Percentiles rank a stretch among this genome's conserved stretches.
Conservation (phyloP, 2,113 vertebrate genomes). For the Potamarius usumacintae region DNA sequence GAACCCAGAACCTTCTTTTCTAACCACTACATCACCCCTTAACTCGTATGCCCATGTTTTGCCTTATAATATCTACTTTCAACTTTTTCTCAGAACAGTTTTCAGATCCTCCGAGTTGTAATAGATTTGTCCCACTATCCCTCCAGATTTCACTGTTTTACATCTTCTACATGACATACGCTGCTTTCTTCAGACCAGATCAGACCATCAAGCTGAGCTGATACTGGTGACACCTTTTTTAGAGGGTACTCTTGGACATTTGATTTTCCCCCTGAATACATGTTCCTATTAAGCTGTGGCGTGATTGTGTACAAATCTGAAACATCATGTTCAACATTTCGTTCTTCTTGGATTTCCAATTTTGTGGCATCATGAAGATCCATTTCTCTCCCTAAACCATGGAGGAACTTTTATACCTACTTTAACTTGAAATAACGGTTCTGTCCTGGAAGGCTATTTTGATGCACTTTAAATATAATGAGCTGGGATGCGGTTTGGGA, state of each 20-base stretch:
- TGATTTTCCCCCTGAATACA: too few relatives aligned
- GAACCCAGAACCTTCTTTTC: too few relatives aligned
- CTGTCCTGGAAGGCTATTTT: neutral
- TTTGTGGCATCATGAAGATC: neutral
- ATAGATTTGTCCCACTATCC: neutral
- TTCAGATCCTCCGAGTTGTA: neutral
- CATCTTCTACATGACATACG: neutral
- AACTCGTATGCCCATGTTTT: neutral
- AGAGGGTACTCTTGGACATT: neutral
- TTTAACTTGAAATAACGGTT: neutral
- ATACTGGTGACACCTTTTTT: neutral
- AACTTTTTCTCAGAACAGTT: neutral
- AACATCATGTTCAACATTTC: neutral
- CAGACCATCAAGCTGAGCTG: neutral
- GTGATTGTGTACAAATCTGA: neutral
- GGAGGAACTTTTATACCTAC: neutral
- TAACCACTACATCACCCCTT: too few relatives aligned
- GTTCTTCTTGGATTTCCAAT: neutral
- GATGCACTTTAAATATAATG: slow-evolving; percentile 11
- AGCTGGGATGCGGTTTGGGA: slow-evolving; percentile 14
- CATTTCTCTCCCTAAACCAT: neutral
- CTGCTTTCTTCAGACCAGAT: neutral
- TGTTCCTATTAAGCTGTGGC: neutral
- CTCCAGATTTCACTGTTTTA: neutral
- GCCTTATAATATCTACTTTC: neutral